Percentiles rank a stretch among this genome's conserved stretches.
Conservation (phyloP, 2,113 vertebrate genomes). For the Chamaea fasciata region DNA sequence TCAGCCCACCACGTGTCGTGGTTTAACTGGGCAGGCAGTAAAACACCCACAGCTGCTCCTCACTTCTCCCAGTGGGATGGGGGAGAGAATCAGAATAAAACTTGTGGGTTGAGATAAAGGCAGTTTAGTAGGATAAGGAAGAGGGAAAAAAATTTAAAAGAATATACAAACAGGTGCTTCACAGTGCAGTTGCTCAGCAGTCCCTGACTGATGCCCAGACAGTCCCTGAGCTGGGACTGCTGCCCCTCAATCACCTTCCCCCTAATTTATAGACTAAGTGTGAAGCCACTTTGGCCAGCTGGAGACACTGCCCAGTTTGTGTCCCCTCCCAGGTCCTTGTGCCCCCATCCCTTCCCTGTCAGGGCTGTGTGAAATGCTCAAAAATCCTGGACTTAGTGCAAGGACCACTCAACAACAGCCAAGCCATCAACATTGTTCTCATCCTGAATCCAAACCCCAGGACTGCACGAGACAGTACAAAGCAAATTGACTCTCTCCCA, state of each 20-base stretch:
- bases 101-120: neutral
- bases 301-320: neutral
- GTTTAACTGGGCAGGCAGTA: neutral
- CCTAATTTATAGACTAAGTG: neutral
- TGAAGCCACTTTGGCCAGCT: neutral
- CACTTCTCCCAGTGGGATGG: neutral
- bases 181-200: neutral
- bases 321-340: neutral
- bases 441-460: neutral
- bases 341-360: neutral
- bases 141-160: neutral
- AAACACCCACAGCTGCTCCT: neutral
- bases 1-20: fast-evolving
- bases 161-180: neutral
- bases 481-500: neutral
- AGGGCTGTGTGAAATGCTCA: neutral
- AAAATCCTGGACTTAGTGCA: neutral
- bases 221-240: neutral
- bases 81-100: neutral
- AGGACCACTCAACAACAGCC: neutral
- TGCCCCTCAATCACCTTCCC: neutral
- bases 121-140: neutral
- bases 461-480: neutral
- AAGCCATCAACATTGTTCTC: neutral
- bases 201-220: neutral